A percentile compares a stretch with the other conserved stretches of the same genome.
These are phyloP conservation scores for Carposina sasakii DNA, from an alignment of 1,140 invertebrate genomes.

Conservation along the genomic window DNA sequence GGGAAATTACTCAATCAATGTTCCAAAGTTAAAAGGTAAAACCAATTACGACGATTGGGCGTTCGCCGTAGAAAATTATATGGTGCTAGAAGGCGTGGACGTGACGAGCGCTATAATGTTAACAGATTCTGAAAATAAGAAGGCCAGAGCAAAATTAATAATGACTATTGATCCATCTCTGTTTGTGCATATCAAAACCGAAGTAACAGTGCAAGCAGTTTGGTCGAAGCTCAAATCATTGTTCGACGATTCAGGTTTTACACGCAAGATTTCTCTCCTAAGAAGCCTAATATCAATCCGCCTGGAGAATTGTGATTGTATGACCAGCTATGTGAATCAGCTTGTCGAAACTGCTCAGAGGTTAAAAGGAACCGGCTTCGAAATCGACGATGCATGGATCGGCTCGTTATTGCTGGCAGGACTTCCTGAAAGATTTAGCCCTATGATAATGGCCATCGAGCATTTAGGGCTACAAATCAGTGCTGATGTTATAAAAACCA, in stretches of 20 bases:
- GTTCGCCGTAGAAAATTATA: no score
- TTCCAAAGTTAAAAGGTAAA: no score
- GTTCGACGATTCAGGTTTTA: constrained; percentile 21
- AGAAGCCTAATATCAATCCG: constrained; percentile 16
- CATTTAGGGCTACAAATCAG: constrained; percentile 14
- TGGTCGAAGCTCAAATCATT: constrained; percentile 26
- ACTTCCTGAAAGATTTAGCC: background rate
- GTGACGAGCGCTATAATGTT: no score
- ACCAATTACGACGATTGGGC: no score
- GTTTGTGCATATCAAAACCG: constrained; percentile 2
- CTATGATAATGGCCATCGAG: constrained; percentile 11
- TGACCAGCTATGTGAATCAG: constrained; percentile 17
- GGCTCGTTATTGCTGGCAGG: background rate
- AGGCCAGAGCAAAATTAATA: background rate
- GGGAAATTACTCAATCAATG: no score
- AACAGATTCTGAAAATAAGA: background rate
- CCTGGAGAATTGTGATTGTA: constrained; percentile 17
- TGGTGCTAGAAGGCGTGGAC: no score
- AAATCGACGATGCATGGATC: background rate
- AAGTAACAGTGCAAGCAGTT: constrained; percentile 16
- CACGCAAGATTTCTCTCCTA: constrained; percentile 23
- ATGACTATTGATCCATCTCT: background rate
- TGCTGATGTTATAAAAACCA: constrained; percentile 20
- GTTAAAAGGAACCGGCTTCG: constrained; percentile 13
- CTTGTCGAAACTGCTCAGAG: constrained; percentile 24